Evolutionary conservation across 2,797 vertebrate genomes (phyloP), one percentile per base, ranked within the genome.

Genomic region (Gadopsis marmoratus): DNA sequence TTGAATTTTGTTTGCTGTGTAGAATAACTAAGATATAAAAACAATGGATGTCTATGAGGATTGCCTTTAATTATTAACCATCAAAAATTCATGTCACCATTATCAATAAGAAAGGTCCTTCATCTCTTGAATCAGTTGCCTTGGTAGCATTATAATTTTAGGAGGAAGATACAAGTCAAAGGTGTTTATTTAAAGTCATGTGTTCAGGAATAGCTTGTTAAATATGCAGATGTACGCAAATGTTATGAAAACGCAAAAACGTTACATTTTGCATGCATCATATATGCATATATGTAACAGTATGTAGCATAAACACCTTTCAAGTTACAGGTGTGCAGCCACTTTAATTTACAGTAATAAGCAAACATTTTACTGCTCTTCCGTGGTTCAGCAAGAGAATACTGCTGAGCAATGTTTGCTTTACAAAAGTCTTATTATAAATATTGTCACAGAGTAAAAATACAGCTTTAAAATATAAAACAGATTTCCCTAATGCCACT

Each of bases 401-500:
- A 26, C 5, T 26, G 17, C 7, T 39, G 21, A 58, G 56, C 6
- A 23, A 33, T 56, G 33, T 62, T 62, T 76, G 55, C 17, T 54
- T 66, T 14, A 55, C 43, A 12, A 60, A 41, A 72, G 26, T 29
- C 41, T 51, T 19, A 71, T 47, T 74, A 60, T 54, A 43, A 70
- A 48, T 56, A 69, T 7, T 33, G 29, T 37, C 13, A 47, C 45
- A 67, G 29, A 55, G 60, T 37, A 63, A 84, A 80, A 43, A 51
- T 62, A n/a, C 35, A 64, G 55, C 60, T 71, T 83, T 76, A n/a
- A 71, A 72, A 48, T 71, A 58, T 51, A 37, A 63, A 81, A 73
- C 58, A 70, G 43, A 68, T 75, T 48, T 71, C 35, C 33, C 75
- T 65, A 21, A 78, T 83, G 60, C 76, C 21, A 55, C 64, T 81